A percentile compares a stretch with the other conserved stretches of the same genome.
Evolutionary conservation across 2,113 vertebrate species (phyloP).

Genomic region (Parotia lawesii): DNA sequence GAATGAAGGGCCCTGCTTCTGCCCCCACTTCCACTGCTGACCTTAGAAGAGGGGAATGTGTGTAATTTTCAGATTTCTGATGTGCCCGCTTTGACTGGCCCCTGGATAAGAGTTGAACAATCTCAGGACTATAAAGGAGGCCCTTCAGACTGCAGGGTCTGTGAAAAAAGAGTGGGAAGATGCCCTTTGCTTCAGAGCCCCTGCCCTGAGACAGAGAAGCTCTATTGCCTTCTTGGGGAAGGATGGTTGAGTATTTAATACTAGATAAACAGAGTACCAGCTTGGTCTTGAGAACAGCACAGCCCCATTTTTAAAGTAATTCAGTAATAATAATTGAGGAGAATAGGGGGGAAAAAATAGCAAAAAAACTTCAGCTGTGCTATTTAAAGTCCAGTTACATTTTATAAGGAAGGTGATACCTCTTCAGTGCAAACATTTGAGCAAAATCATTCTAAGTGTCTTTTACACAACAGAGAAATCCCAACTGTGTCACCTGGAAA

Average conservation of each 20-base stretch:
- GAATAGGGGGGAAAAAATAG: fast-evolving
- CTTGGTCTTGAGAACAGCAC: neutral
- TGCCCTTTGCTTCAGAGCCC: neutral
- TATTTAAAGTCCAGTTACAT: neutral
- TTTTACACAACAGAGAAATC: neutral
- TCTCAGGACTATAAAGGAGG: neutral
- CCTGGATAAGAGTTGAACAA: neutral
- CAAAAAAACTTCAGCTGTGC: neutral
- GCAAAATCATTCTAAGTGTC: neutral
- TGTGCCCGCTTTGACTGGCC: fast-evolving
- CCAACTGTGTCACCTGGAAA: neutral
- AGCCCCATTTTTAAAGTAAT: neutral
- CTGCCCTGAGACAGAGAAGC: neutral
- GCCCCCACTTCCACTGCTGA: neutral
- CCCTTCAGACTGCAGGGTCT: neutral
- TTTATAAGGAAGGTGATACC: neutral
- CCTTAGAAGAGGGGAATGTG: neutral
- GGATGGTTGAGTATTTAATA: neutral
- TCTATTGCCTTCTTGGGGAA: neutral
- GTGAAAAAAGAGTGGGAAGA: neutral
- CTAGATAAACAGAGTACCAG: neutral
- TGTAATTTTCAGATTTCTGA: neutral
- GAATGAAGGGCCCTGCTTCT: neutral
- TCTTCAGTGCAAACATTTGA: neutral
- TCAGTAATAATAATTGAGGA: neutral